Evolutionary conservation across 1,140 invertebrate species (phyloP).

Genomic region (Sycophaga agraensis): DNA sequence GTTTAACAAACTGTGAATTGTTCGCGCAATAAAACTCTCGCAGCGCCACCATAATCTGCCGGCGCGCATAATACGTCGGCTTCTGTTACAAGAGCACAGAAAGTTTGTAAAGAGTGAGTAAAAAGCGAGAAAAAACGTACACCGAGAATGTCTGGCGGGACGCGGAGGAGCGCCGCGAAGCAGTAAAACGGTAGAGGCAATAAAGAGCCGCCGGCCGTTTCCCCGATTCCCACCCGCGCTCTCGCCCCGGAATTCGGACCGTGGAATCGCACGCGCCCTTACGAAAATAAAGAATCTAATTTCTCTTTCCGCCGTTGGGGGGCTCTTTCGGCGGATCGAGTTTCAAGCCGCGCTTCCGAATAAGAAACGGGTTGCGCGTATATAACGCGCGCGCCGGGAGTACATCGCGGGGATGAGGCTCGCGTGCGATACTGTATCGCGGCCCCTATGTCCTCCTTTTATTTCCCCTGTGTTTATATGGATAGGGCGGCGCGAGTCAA

Average conservation of each 20-base stretch:
- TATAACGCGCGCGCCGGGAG: background rate
- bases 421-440: too few relatives aligned
- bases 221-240: background rate
- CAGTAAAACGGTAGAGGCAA: background rate
- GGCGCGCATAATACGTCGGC: too few relatives aligned
- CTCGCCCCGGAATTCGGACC: background rate
- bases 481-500: too few relatives aligned
- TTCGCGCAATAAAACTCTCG: too few relatives aligned
- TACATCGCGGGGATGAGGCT: background rate
- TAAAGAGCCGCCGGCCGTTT: background rate
- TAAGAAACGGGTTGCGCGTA: background rate
- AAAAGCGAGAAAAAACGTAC: background rate
- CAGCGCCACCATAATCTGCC: too few relatives aligned
- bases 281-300: constrained; percentile 13
- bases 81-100: too few relatives aligned
- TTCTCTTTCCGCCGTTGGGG: background rate
- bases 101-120: background rate
- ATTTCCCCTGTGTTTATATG: too few relatives aligned
- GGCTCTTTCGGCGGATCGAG: background rate
- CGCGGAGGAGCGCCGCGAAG: too few relatives aligned
- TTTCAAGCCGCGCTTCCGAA: background rate
- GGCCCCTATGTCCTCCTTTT: too few relatives aligned
- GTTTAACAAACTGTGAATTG: too few relatives aligned
- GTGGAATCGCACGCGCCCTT: background rate
- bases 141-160: too few relatives aligned